phyloP scores from a whole-genome alignment of 1,140 invertebrate species.

The Saccostrea echinata region DNA sequence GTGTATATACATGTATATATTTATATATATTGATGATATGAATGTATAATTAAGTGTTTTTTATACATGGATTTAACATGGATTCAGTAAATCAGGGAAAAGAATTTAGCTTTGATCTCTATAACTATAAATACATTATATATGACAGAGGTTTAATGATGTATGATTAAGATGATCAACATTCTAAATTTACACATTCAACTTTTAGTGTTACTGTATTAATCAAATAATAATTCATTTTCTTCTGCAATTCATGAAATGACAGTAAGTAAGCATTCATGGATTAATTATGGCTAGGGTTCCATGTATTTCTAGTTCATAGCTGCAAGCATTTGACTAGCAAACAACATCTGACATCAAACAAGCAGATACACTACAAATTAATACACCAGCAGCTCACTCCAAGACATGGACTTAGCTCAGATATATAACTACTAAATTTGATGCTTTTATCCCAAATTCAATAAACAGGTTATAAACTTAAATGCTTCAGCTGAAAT shows the following conservation, averaged over 20 bases:
- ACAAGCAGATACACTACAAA: slow-evolving; percentile 1
- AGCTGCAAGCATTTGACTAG: not conserved
- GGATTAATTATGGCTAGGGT: not conserved
- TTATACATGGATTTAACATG: too few relatives aligned
- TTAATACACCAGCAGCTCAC: not conserved
- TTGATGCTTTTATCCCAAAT: not conserved
- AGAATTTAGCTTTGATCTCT: too few relatives aligned
- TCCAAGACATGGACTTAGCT: not conserved
- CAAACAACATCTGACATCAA: not conserved
- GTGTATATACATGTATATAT: too few relatives aligned
- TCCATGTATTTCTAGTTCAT: not conserved
- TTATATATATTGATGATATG: too few relatives aligned
- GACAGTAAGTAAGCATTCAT: not conserved
- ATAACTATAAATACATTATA: too few relatives aligned
- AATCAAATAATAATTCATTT: not conserved
- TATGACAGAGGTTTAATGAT: too few relatives aligned
- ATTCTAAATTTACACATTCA: too few relatives aligned
- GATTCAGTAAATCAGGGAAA: too few relatives aligned
- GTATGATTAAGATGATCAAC: too few relatives aligned
- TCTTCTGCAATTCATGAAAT: not conserved
- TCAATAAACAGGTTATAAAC: not conserved
- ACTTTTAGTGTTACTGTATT: too few relatives aligned
- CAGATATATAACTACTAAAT: too few relatives aligned
- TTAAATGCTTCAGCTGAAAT: not conserved
- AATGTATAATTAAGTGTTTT: too few relatives aligned